Evolutionary conservation across 1,140 invertebrate genomes (phyloP), one percentile per base, ranked within the genome.

Genomic region (Ceratina japonica): DNA sequence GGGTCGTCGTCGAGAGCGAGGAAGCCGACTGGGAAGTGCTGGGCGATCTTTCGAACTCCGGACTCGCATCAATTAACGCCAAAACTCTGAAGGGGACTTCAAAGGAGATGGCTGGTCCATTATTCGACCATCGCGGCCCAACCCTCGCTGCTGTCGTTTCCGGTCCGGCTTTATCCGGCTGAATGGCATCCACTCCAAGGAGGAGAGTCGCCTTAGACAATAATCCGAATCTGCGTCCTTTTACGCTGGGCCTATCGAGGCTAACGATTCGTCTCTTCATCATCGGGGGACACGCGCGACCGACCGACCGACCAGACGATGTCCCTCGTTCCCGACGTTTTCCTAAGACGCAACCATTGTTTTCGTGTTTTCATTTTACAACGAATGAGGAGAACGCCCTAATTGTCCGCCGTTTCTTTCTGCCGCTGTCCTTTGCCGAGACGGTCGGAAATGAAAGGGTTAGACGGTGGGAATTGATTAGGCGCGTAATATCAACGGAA

Each of bases 61-160:
- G 85, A 85, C 86, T 90, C 85, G 86, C 88, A 88, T 90, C 87
- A 89, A 91, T 91, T 91, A 91, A 90, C 83, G 85, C 85, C 79
- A 83, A 84, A 91, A 91, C 85, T 91, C 87, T 87, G 86, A 88
- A 86, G 87, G 72, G 73, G 59, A 73, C 84, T 85, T 86, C 84
- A 86, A 86, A 86, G 83, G 76, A 72, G 75, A 86, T 70, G 80
- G 71, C 74, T 74, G 73, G 75, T 86, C 76, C 84, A 82, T 85
- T 84, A 86, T 77, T 85, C 75, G 84, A 72, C 51, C 81, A 85
- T 73, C 56, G 62, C 74, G 59, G n/a, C 27, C 31, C 51, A 63
- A 56, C 59, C 69, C 72, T 71, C 66, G 61, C 61, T 59, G 44
- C 69, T 73, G 75, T 63, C 66, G 79, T 75, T 82, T 80, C 84